phyloP scores from a whole-genome alignment of 2,797 vertebrate genomes.

The Poecilia wingei region DNA sequence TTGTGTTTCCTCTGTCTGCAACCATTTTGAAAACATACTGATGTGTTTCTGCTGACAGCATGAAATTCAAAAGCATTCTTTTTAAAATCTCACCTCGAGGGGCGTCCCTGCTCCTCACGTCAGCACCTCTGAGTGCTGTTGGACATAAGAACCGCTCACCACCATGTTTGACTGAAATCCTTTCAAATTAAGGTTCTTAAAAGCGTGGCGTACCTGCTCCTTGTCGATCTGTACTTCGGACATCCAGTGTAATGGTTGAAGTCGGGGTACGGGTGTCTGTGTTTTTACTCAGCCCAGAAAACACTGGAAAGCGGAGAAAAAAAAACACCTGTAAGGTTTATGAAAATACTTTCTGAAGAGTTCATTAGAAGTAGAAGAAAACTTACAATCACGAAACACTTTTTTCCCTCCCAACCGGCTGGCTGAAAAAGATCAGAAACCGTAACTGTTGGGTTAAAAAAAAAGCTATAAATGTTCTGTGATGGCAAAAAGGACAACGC shows the following conservation, averaged over 20 bases:
- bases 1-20: slow-evolving; percentile 54
- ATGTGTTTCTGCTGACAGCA: neutral
- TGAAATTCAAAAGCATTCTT: neutral
- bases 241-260: slow-evolving; percentile 52
- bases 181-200: no score
- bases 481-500: neutral
- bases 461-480: neutral
- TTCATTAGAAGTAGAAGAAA: neutral
- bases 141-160: neutral
- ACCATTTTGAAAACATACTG: neutral
- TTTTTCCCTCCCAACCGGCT: slow-evolving; percentile 48
- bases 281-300: slow-evolving; percentile 72
- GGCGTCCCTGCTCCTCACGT: slow-evolving; percentile 72
- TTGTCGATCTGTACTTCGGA: slow-evolving; percentile 60
- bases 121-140: slow-evolving; percentile 52
- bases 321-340: neutral
- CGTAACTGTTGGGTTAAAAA: neutral
- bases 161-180: neutral
- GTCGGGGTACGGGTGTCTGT: slow-evolving; percentile 64
- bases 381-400: slow-evolving; percentile 71
- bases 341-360: neutral
- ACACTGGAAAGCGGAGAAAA: slow-evolving; percentile 59
- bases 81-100: slow-evolving; percentile 56
- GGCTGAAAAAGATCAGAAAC: slow-evolving; percentile 44
- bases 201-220: slow-evolving; percentile 46